Percentiles rank a stretch among this genome's conserved stretches.
Evolutionary conservation across 2,797 vertebrate genomes (phyloP).

Genomic region (Paguma larvata): DNA sequence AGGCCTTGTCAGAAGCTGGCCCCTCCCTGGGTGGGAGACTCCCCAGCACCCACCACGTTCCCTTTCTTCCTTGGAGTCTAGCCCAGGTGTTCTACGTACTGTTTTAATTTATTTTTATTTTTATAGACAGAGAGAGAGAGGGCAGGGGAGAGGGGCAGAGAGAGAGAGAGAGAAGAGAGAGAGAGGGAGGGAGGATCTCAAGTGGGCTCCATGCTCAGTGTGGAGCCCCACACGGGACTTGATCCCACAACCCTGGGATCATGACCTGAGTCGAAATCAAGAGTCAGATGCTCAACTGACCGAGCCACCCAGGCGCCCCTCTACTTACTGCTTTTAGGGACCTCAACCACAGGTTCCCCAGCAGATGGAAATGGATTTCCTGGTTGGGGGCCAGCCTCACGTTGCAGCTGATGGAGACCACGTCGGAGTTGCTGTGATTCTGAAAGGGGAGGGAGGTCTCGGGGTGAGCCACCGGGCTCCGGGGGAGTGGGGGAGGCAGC

Average conservation of each 20-base stretch:
- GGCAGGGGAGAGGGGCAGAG: too few species aligned
- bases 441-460: constrained; percentile 81
- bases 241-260: too few species aligned
- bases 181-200: too few species aligned
- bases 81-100: constrained; percentile 88
- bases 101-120: constrained; percentile 84
- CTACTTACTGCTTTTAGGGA: constrained; percentile 94
- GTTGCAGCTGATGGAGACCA: constrained; percentile 92
- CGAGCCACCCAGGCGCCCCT: too few species aligned
- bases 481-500: neutral
- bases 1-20: neutral
- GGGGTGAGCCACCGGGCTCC: neutral
- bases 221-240: too few species aligned
- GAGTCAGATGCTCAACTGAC: too few species aligned
- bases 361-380: constrained; percentile 90
- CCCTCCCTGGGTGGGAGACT: neutral
- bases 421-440: constrained; percentile 95
- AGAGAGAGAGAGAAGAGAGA: too few species aligned
- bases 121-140: too few species aligned
- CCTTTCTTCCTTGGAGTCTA: neutral
- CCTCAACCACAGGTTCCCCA: constrained; percentile 92
- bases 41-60: neutral
- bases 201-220: too few species aligned
- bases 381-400: constrained; percentile 92
- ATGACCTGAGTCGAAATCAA: too few species aligned